Evolutionary conservation across 2,888 invertebrate genomes (phyloP).

Genomic region (Orthonychiurus folsomi): DNA sequence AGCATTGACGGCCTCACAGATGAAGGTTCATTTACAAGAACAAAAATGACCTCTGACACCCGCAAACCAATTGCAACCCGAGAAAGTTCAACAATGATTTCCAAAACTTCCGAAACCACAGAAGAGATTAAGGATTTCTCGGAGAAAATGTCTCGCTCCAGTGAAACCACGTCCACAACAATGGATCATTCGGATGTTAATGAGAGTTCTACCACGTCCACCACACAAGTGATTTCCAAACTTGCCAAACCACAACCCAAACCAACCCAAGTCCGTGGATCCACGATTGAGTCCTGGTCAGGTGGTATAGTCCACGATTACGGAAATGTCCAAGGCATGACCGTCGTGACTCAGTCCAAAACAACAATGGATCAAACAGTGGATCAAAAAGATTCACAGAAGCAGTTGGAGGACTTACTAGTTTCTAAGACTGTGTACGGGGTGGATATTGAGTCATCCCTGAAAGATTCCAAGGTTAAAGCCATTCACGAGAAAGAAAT

Average conservation of each 20-base stretch:
- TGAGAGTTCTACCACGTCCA: background rate
- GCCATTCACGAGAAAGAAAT: conserved; percentile 36
- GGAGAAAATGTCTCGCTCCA: background rate
- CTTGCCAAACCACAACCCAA: background rate
- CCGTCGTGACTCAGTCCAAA: conserved; percentile 36
- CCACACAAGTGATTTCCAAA: background rate
- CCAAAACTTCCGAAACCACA: background rate
- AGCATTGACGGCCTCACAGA: conserved; percentile 8
- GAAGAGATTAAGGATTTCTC: background rate
- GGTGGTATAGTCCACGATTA: conserved; percentile 32
- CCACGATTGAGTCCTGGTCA: conserved; percentile 32
- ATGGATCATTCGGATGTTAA: background rate
- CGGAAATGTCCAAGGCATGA: conserved; percentile 37
- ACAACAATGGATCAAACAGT: conserved; percentile 36
- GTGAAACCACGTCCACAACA: background rate
- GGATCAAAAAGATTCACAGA: conserved; percentile 33
- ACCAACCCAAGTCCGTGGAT: conserved; percentile 24
- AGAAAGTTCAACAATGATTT: background rate
- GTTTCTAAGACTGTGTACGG: conserved; percentile 29
- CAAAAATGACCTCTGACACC: background rate
- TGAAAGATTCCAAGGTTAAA: conserved; percentile 26
- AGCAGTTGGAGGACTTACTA: conserved; percentile 27
- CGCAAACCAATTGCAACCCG: background rate
- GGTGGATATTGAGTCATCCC: conserved; percentile 31
- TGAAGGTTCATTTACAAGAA: background rate